Percentiles rank a stretch among this genome's conserved stretches.
Evolutionary conservation across 2,113 vertebrate genomes (phyloP).

Genomic region (Epinephelus cyanopodus): DNA sequence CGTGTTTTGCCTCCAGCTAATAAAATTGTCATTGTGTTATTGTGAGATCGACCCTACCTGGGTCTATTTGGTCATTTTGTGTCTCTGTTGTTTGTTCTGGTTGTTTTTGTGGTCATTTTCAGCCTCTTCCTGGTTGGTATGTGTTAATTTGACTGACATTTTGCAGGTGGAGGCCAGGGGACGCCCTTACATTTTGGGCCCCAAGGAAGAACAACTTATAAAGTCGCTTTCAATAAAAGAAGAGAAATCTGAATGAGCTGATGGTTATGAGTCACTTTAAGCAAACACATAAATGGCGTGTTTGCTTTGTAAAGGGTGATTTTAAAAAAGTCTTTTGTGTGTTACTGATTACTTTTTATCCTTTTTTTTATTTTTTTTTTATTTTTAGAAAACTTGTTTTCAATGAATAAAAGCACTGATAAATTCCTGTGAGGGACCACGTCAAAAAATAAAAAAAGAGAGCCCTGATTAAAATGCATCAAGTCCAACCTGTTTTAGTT

Average conservation of each 20-base stretch:
- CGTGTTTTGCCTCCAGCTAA: too few species aligned
- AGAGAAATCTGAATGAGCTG: background rate
- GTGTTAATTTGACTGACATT: too few species aligned
- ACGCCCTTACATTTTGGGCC: too few species aligned
- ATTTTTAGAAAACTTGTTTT: background rate
- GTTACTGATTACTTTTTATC: background rate
- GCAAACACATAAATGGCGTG: background rate
- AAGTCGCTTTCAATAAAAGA: background rate
- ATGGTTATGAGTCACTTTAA: background rate
- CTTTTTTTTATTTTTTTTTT: too few species aligned
- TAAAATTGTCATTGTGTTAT: too few species aligned
- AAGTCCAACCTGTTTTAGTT: background rate
- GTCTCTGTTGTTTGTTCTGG: too few species aligned
- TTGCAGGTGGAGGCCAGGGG: too few species aligned
- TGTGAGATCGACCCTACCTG: too few species aligned
- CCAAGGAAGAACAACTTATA: background rate
- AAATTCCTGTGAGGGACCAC: background rate
- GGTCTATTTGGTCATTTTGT: too few species aligned
- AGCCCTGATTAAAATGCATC: background rate
- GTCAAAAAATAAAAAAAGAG: background rate
- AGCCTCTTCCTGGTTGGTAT: too few species aligned
- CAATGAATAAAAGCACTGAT: constrained; percentile 1
- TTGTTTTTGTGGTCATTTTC: too few species aligned
- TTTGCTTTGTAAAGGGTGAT: background rate
- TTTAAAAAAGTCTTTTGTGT: background rate